phyloP scores from a whole-genome alignment of 2,888 invertebrate species.

The Tetramorium bicarinatum region DNA sequence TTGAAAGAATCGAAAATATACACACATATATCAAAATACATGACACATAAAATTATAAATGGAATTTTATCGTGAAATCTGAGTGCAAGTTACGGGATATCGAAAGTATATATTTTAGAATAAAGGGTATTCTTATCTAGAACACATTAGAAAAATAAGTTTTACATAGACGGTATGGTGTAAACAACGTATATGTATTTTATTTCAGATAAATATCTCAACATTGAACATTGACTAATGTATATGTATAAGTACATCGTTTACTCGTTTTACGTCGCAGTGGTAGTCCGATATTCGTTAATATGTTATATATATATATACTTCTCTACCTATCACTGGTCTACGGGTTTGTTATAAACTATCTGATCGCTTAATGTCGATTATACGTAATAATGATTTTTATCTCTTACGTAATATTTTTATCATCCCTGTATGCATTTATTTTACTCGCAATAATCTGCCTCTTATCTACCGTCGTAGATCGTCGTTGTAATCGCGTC shows the following conservation, averaged over 20 bases:
- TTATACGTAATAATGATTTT: constrained; percentile 69
- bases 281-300: constrained; percentile 60
- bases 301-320: constrained; percentile 59
- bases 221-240: constrained; percentile 84
- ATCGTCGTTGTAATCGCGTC: constrained; percentile 67
- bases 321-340: constrained; percentile 52
- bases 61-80: constrained; percentile 1
- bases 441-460: constrained; percentile 65
- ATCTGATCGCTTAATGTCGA: constrained; percentile 69
- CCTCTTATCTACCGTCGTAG: constrained; percentile 62
- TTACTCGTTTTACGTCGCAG: constrained; percentile 72
- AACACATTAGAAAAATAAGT: background rate
- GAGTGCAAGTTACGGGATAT: background rate
- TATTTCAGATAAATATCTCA: constrained; percentile 83
- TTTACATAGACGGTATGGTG: constrained; percentile 69
- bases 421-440: constrained; percentile 48
- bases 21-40: background rate
- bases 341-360: constrained; percentile 61
- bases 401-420: constrained; percentile 53
- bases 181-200: constrained; percentile 84
- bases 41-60: background rate
- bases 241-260: constrained; percentile 70
- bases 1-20: background rate
- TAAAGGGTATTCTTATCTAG: background rate
- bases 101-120: background rate